Percentiles rank a stretch among this genome's conserved stretches.
Conservation (phyloP, 2,113 vertebrate genomes). For the Chloroceryle aenea region DNA sequence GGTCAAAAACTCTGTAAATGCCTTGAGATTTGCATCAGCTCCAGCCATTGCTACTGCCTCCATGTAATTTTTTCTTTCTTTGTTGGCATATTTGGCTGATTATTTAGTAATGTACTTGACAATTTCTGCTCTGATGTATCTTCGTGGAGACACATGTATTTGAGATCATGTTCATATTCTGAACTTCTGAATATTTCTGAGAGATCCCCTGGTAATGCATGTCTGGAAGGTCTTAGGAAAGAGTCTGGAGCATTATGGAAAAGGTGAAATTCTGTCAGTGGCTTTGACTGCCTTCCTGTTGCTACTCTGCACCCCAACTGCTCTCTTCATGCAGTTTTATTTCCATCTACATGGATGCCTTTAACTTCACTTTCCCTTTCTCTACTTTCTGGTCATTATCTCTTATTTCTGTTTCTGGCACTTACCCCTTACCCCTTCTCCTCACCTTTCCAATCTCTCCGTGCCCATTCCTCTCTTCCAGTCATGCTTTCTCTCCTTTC, state of each 20-base stretch:
- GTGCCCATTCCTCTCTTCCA: background rate
- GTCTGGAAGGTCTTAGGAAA: background rate
- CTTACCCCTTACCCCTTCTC: background rate
- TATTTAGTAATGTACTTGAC: background rate
- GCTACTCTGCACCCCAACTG: rapidly evolving
- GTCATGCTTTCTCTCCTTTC: background rate
- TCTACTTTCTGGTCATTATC: background rate
- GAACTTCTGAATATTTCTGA: background rate
- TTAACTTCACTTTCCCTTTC: background rate
- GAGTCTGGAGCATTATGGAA: background rate
- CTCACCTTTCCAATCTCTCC: background rate
- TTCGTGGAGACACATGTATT: background rate
- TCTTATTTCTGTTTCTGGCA: background rate
- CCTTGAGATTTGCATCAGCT: background rate
- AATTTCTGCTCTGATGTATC: background rate
- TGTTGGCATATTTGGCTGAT: background rate
- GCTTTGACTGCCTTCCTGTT: background rate
- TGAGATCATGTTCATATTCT: background rate
- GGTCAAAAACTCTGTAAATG: background rate
- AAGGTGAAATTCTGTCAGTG: background rate
- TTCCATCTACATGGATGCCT: background rate
- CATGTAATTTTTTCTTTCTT: background rate
- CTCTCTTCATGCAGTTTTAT: background rate
- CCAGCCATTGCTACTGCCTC: background rate
- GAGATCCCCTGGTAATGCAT: background rate